These are phyloP conservation scores for Triplophysa dalaica DNA, from an alignment of 2,113 vertebrate genomes.

Conservation along the genomic window DNA sequence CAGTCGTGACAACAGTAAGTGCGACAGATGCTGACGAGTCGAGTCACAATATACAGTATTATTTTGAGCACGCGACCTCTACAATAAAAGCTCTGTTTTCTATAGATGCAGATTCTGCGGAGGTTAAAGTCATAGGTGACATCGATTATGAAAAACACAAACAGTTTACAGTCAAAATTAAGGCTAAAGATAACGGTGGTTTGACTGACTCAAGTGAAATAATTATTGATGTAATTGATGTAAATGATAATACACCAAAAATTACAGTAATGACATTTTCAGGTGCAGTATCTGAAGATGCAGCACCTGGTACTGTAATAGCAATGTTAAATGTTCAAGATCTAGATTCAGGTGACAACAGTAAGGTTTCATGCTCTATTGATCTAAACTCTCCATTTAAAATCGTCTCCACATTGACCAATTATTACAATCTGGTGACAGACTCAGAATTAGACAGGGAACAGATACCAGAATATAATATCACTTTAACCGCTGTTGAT, in stretches of 20 bases:
- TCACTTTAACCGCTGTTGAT: constrained; percentile 74
- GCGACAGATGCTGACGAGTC: constrained; percentile 69
- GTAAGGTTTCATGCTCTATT: constrained; percentile 68
- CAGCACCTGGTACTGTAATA: constrained; percentile 64
- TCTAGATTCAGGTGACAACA: constrained; percentile 69
- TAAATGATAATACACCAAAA: constrained; percentile 72
- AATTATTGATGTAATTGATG: constrained; percentile 73
- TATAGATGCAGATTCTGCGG: constrained; percentile 70
- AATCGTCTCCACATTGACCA: constrained; percentile 64
- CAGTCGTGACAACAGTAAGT: constrained; percentile 59
- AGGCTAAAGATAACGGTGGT: constrained; percentile 78
- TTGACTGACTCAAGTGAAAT: constrained; percentile 73
- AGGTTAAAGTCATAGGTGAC: constrained; percentile 64
- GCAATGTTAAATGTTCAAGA: constrained; percentile 78
- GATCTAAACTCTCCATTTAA: constrained; percentile 67
- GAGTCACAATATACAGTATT: constrained; percentile 64
- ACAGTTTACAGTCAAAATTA: constrained; percentile 70
- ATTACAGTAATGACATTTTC: constrained; percentile 72
- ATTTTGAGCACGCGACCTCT: constrained; percentile 60
- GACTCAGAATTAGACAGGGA: constrained; percentile 80
- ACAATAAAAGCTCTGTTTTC: constrained; percentile 58
- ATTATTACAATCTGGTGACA: constrained; percentile 75
- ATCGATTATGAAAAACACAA: constrained; percentile 80
- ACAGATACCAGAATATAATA: constrained; percentile 77
- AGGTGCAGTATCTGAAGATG: constrained; percentile 69